Conservation (phyloP, 2,113 vertebrate genomes). For the Edolisoma coerulescens region DNA sequence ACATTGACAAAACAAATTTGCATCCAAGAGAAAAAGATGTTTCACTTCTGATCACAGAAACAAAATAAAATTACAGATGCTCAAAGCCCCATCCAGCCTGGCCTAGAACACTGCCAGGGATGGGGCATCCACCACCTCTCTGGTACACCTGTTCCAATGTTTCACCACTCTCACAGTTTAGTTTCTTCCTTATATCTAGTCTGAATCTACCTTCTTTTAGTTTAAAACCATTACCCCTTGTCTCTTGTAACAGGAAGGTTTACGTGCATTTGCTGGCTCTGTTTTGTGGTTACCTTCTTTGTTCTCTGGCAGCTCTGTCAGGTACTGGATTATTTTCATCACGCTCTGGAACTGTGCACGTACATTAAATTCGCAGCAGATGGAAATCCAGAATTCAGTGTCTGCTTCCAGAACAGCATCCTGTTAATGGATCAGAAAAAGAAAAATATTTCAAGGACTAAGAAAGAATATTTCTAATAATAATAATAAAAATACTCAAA, state of each 20-base stretch:
- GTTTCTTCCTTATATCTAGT: background rate
- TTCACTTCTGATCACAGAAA: background rate
- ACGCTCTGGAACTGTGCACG: conserved; percentile 80
- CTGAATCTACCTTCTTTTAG: background rate
- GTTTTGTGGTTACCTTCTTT: conserved; percentile 80
- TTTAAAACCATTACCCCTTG: background rate
- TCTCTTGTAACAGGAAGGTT: background rate
- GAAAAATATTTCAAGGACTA: background rate
- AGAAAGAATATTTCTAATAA: background rate
- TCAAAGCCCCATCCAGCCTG: background rate
- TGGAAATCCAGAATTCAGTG: conserved; percentile 89
- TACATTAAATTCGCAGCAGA: conserved; percentile 85
- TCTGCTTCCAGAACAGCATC: conserved; percentile 84
- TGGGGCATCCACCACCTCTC: background rate
- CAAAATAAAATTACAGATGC: background rate
- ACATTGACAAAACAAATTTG: background rate
- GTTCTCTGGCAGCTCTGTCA: conserved; percentile 85
- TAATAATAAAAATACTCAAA: background rate
- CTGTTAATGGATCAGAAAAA: conserved; percentile 60
- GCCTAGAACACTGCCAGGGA: background rate
- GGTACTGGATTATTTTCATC: conserved; percentile 83
- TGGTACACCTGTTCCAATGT: background rate
- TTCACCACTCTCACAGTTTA: background rate
- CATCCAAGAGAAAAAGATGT: background rate
- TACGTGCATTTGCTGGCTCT: background rate